These are phyloP conservation scores for Flabesymbios commensalis DNA, from an alignment of 2,888 invertebrate genomes.

Conservation along the genomic window DNA sequence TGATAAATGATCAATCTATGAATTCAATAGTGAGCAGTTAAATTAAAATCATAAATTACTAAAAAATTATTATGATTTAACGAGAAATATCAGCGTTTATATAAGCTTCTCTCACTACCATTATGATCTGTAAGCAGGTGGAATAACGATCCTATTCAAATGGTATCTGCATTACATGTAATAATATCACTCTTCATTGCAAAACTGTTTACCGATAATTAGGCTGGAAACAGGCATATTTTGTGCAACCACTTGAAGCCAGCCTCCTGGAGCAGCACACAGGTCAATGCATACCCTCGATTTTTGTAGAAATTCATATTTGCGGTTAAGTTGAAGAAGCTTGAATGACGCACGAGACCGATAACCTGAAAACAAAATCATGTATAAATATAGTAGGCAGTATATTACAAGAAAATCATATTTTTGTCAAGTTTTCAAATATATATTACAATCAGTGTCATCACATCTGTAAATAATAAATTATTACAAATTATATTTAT, in stretches of 20 bases:
- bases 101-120: too few relatives aligned
- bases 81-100: too few relatives aligned
- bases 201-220: conserved; percentile 85
- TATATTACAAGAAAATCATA: conserved; percentile 17
- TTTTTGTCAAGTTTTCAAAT: background rate
- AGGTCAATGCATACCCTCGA: conserved; percentile 96
- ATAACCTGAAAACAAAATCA: conserved; percentile 77
- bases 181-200: too few relatives aligned
- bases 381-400: background rate
- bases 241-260: conserved; percentile 97
- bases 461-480: too few relatives aligned
- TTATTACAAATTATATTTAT: too few relatives aligned
- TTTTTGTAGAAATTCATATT: conserved; percentile 94
- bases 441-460: background rate
- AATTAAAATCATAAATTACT: too few relatives aligned
- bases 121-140: too few relatives aligned
- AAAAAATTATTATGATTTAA: too few relatives aligned
- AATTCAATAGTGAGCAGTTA: too few relatives aligned
- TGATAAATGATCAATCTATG: too few relatives aligned
- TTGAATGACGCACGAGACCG: conserved; percentile 99
- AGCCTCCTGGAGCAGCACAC: conserved; percentile 98
- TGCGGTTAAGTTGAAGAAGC: conserved; percentile 94
- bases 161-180: too few relatives aligned
- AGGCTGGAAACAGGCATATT: conserved; percentile 96
- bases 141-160: too few relatives aligned